Base-by-base conservation (phyloP, 2,888 invertebrate genomes). In the Smittia sp. region DNA sequence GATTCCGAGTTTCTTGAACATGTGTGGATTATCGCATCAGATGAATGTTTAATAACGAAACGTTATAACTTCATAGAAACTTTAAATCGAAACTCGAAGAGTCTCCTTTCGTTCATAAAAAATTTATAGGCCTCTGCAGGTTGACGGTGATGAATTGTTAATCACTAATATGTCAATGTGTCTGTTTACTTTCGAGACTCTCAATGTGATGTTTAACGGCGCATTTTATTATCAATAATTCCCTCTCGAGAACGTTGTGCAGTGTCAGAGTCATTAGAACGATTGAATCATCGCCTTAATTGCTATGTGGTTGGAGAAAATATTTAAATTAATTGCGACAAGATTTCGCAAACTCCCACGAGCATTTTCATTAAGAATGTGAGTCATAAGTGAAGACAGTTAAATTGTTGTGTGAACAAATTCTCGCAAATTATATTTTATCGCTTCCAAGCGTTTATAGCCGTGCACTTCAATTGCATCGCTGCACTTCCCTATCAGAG, bases 401-500 rank as follows among this genome's bases (percentile, higher is more conserved):
- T 46, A 11, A 46, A 32, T 32, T 46, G 11, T 6, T 15, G 46
- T 46, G 46, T 13, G 46, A 46, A 46, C n/a, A 46, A 46, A 13
- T 46, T 2, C n/a, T 7, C 4, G 46, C 15, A 46, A 46, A 46
- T 46, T 46, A 11, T 13, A 11, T 46, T 46, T 46, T 46, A 46
- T 46, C 15, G 46, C 58, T 13, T 46, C 52, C 2, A 18, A 13
- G 18, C 4, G 52, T 39, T 39, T 39, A 7, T 39, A 15, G n/a
- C 2, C 2, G 2, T 46, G n/a, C 52, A 46, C n/a, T 46, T 46
- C 52, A 66, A 66, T 66, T 66, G 66, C 69, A 69, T 69, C 22
- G 18, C 18, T 69, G 52, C 68, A 68, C 25, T 68, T 69, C 69
- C 46, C 54, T 52, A 69, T 69, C 69, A 69, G 24, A 68, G 13